Base-by-base conservation (phyloP, 1,140 invertebrate genomes). In the Sarcophaga bullata region DNA sequence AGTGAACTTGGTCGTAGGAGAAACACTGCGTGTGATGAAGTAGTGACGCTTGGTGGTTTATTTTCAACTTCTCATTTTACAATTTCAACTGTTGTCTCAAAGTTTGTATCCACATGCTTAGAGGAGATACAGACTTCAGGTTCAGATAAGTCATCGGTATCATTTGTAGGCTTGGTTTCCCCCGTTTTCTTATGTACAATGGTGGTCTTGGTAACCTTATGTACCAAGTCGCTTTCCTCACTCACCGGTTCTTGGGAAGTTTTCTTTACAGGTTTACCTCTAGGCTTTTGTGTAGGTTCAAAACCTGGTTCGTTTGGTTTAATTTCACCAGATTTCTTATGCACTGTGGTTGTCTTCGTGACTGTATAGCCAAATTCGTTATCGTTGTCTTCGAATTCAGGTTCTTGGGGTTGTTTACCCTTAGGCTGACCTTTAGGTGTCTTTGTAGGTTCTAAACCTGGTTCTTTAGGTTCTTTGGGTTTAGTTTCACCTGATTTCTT, bases 81-180 rank as follows among this genome's bases (percentile, higher is more conserved):
- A 19, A 68, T 19, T n/a, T 19, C 19, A 68, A 25, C 62, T 68
- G n/a, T 68, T 52, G 1, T 37, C 4, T 37, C 25, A 37, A 37
- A 17, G 68, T 25, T 6, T 76, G n/a, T 47, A 49, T 76, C 48
- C 2, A 73, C 17, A 73, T 73, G 68, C 10, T 19, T 73, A 9
- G 50, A 10, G 0, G 50, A 52, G 8, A 52, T 68, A 19, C 9
- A 17, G 13, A 37, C 19, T 25, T 78, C 75, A 3, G 47, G 48
- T 13, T 78, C 75, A 4, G 75, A 78, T 1, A 19, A 19, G 19
- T 78, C 75, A 1, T 78, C 75, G 1, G 75, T 50, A 52, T 52
- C 49, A 78, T 72, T 73, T 2, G 46, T 7, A 15, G 72, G 6
- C 46, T 81, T 68, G 13, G 82, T 58, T 48, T 83, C 75, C 9